Evolutionary conservation across 2,888 invertebrate genomes (phyloP), one percentile per base, ranked within the genome.

Genomic region (Geotrupes spiniger): DNA sequence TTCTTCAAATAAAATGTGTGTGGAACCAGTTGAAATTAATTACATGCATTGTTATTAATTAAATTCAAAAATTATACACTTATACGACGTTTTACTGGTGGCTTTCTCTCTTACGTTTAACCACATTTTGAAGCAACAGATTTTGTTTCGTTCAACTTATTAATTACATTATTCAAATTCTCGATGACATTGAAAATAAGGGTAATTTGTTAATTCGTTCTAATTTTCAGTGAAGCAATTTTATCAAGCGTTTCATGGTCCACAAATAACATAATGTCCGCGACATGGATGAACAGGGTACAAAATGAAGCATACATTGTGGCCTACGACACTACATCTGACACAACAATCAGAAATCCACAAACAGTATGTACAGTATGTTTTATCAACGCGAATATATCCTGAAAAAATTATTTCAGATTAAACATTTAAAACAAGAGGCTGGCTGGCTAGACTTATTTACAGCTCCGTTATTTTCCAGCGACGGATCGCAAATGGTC

Each of bases 201-300:
- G n/a, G n/a, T n/a, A n/a, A n/a, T n/a, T n/a, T n/a, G n/a, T n/a
- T n/a, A n/a, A 21, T 21, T 21, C 6, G 6, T 21, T 4, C 21
- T 21, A 21, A 4, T 4, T 21, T 21, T 21, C 6, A 21, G 21
- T 5, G 71, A 84, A 58, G 79, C 82, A 31, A 82, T 85, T 57
- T 68, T 89, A 57, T 81, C 85, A 40, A 75, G 82, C 0, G 86
- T 92, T n/a, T 74, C 79, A 37, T 95, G 94, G 82, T 81, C 88
- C 38, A 83, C 83, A 47, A 81, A 85, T 54, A 74, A 78, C 26
- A 74, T 82, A 9, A 75, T 94, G 9, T 80, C 84, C 5, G 80
- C 93, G 9, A 83, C 90, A 51, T 96, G 94, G 92, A 85, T 92
- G 73, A 91, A 94, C 72, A 78, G 96, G 43, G 84, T 87, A 16